These are phyloP conservation scores for Oscarella lobularis DNA, from an alignment of 37 sponge, comb jelly and placozoan genomes.

Conservation along the genomic window DNA sequence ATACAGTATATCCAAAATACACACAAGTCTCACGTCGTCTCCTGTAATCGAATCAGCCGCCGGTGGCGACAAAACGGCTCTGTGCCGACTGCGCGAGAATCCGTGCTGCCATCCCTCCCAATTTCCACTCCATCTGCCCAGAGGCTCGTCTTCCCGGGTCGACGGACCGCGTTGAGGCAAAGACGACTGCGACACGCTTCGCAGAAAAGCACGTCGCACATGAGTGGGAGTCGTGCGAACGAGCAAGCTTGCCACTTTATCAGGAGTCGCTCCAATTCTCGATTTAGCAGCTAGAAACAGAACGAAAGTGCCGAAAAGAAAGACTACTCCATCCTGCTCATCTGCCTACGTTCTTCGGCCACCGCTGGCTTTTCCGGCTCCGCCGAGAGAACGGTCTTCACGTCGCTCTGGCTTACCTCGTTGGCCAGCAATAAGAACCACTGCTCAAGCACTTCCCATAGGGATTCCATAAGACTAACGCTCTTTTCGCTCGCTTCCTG, in stretches of 20 bases:
- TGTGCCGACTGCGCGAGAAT: no score
- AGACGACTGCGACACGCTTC: neutral
- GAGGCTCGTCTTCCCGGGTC: neutral
- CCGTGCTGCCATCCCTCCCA: neutral
- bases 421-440: slow-evolving; percentile 68
- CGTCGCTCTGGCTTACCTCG: slow-evolving; percentile 51
- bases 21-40: no score
- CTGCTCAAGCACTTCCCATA: slow-evolving; percentile 53
- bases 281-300: neutral
- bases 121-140: neutral
- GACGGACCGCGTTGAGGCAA: neutral
- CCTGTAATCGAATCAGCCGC: no score
- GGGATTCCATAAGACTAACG: slow-evolving; percentile 22
- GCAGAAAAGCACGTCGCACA: neutral
- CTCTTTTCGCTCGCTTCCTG: neutral
- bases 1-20: no score
- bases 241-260: neutral
- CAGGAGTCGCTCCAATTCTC: neutral
- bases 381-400: no score
- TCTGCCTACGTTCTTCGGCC: no score
- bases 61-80: no score
- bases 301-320: no score
- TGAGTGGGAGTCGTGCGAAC: neutral
- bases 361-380: no score
- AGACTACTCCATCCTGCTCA: no score